Conservation (phyloP, 2,113 vertebrate species). For the Callionymus lyra region DNA sequence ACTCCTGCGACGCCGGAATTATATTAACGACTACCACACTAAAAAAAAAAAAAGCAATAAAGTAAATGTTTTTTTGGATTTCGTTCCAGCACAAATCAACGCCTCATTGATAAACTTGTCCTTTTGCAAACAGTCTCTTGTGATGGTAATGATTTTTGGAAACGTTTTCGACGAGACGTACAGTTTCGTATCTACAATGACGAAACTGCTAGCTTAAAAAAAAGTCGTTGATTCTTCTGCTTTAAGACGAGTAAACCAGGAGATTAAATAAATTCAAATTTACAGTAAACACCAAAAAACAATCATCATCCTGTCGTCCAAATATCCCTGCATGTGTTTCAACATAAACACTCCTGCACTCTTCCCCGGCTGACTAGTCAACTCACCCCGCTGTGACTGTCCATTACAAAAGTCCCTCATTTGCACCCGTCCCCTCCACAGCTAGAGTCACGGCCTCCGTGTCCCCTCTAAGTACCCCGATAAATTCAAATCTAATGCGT, state of each 20-base stretch:
- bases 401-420: too few relatives aligned
- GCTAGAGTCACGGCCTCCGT: slow-evolving; percentile 42
- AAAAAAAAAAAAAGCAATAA: slow-evolving; percentile 5
- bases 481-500: slow-evolving; percentile 72
- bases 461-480: slow-evolving; percentile 68
- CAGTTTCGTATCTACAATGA: too few relatives aligned
- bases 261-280: too few relatives aligned
- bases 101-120: slow-evolving; percentile 27
- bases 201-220: too few relatives aligned
- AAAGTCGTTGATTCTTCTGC: too few relatives aligned
- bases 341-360: slow-evolving; percentile 26
- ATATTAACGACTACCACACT: too few relatives aligned
- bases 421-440: background rate
- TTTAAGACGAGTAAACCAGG: too few relatives aligned
- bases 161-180: slow-evolving; percentile 10
- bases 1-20: slow-evolving; percentile 40
- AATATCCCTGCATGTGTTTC: slow-evolving; percentile 2
- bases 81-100: slow-evolving; percentile 34
- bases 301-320: too few relatives aligned
- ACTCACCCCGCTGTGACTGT: slow-evolving; percentile 4
- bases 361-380: slow-evolving; percentile 10
- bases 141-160: slow-evolving; percentile 25
- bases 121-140: slow-evolving; percentile 26
- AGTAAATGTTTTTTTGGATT: slow-evolving; percentile 13
- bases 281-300: too few relatives aligned